A percentile compares a stretch with the other conserved stretches of the same genome.
phyloP scores from a whole-genome alignment of 2,888 invertebrate genomes.

The Acleris cristana region DNA sequence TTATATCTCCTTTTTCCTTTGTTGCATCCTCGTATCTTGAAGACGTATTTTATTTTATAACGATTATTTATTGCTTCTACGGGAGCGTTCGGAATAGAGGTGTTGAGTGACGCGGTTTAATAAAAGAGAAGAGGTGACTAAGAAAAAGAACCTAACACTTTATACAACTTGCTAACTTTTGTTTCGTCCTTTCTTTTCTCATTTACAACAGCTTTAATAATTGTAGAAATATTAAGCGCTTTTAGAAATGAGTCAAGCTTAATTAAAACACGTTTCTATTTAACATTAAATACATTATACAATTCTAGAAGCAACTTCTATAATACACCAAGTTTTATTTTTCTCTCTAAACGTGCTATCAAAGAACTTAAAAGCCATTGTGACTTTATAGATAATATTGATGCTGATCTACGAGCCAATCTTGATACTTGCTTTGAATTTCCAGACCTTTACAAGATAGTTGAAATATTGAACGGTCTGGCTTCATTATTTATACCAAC shows the following conservation, averaged over 20 bases:
- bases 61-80: conserved; percentile 52
- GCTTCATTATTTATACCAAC: conserved; percentile 35
- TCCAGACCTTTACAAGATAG: conserved; percentile 15
- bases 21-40: conserved; percentile 59
- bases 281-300: background rate
- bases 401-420: conserved; percentile 25
- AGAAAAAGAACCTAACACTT: conserved; percentile 15
- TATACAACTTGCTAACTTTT: conserved; percentile 10
- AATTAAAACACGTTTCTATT: background rate
- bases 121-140: conserved; percentile 22
- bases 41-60: conserved; percentile 63
- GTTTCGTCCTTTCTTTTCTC: conserved; percentile 8
- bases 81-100: conserved; percentile 34
- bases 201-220: conserved; percentile 15
- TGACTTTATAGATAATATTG: conserved; percentile 17
- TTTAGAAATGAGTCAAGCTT: background rate
- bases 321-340: background rate
- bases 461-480: conserved; percentile 34
- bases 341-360: background rate
- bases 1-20: conserved; percentile 64
- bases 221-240: conserved; percentile 8
- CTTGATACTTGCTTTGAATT: conserved; percentile 20
- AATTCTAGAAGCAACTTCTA: too few relatives aligned
- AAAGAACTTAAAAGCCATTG: background rate
- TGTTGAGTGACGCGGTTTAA: conserved; percentile 36